Evolutionary conservation across 2,888 invertebrate genomes (phyloP).

Genomic region (Rhagonycha fulva): DNA sequence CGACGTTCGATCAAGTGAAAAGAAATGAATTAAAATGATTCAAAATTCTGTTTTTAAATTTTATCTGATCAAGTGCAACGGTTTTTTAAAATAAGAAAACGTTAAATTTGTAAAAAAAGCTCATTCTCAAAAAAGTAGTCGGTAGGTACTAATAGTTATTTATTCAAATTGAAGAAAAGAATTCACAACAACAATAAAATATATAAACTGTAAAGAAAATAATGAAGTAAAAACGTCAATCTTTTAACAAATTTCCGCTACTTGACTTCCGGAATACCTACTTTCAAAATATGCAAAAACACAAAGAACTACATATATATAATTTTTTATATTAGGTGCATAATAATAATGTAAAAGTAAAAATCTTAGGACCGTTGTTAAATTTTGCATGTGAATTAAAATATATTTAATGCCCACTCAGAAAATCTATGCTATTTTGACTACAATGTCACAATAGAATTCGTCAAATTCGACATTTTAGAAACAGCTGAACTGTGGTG

Average conservation of each 20-base stretch:
- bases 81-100: not conserved
- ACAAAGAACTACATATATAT: constrained; percentile 15
- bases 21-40: not conserved
- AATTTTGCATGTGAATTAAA: constrained; percentile 28
- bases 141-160: not conserved
- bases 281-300: constrained; percentile 30
- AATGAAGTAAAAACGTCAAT: constrained; percentile 34
- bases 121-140: not conserved
- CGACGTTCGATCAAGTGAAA: not conserved
- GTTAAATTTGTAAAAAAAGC: constrained; percentile 1
- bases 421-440: constrained; percentile 32
- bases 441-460: constrained; percentile 35
- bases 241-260: constrained; percentile 34
- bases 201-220: constrained; percentile 22
- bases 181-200: constrained; percentile 17
- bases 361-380: constrained; percentile 18
- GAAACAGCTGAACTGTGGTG: constrained; percentile 27
- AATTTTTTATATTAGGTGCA: not conserved
- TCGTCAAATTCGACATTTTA: constrained; percentile 25
- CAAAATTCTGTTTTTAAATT: not conserved
- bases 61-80: not conserved
- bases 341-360: not conserved
- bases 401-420: constrained; percentile 27
- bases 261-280: constrained; percentile 33
- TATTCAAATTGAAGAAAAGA: constrained; percentile 23